Percentiles rank a stretch among this genome's conserved stretches.
Evolutionary conservation across 2,888 invertebrate species (phyloP).

Genomic region (Melinaea menophilus): DNA sequence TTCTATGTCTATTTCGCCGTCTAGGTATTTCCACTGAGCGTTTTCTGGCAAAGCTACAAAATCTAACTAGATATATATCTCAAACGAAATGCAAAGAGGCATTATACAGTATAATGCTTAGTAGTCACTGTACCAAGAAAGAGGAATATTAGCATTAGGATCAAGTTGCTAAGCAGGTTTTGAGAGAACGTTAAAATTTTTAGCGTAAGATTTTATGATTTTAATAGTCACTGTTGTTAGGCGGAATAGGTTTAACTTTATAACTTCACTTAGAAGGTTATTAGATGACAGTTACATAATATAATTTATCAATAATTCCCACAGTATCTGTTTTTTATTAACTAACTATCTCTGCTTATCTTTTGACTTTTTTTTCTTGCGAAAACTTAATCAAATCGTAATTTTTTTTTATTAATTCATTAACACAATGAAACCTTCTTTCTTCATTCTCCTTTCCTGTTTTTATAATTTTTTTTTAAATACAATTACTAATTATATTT

Average conservation of each 20-base stretch:
- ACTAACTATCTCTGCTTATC: no score
- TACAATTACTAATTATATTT: no score
- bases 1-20: slow-evolving; percentile 65
- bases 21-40: slow-evolving; percentile 61
- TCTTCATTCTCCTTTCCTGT: no score
- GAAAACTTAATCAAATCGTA: no score
- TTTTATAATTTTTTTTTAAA: no score
- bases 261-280: not conserved
- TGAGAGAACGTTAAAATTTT: slow-evolving; percentile 11
- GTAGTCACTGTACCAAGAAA: slow-evolving; percentile 26
- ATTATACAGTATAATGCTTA: slow-evolving; percentile 40
- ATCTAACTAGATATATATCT: slow-evolving; percentile 46
- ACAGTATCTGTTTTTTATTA: no score
- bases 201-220: slow-evolving; percentile 1
- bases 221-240: not conserved
- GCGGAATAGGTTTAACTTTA: not conserved
- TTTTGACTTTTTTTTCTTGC: no score
- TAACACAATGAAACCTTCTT: no score
- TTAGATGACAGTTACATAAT: no score
- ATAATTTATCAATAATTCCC: no score
- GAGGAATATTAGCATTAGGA: slow-evolving; percentile 30
- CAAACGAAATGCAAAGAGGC: slow-evolving; percentile 39
- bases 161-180: slow-evolving; percentile 29
- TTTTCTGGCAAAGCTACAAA: slow-evolving; percentile 51
- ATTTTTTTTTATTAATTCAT: no score